phyloP scores from a whole-genome alignment of 2,113 vertebrate species.

The Xiphias gladius region DNA sequence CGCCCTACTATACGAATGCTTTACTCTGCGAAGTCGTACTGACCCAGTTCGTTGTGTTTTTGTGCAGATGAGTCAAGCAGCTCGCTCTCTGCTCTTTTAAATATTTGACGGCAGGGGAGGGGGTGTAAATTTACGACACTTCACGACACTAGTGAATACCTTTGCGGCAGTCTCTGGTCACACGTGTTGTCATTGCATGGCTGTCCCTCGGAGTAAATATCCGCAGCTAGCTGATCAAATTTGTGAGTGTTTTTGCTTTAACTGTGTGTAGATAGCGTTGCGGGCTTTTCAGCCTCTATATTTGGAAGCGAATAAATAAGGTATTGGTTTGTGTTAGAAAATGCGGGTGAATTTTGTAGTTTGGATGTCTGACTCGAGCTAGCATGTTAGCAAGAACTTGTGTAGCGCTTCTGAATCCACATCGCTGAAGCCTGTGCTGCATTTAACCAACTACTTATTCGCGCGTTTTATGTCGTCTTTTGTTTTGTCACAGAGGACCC shows the following conservation, averaged over 20 bases:
- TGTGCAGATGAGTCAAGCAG: fast-evolving
- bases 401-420: not conserved
- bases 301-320: fast-evolving
- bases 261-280: fast-evolving
- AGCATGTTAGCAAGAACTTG: conserved; percentile 42
- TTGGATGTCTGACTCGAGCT: not conserved
- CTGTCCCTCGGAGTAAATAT: not conserved
- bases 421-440: not conserved
- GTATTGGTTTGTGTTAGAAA: not conserved
- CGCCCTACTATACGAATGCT: too few species aligned
- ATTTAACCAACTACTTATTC: not conserved
- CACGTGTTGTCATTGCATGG: conserved; percentile 74
- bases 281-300: fast-evolving
- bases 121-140: conserved; percentile 45
- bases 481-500: not conserved
- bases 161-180: conserved; percentile 58
- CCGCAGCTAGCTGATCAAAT: not conserved
- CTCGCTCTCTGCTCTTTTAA: not conserved
- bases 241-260: conserved; percentile 17
- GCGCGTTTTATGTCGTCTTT: not conserved
- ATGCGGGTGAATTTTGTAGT: not conserved
- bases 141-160: fast-evolving
- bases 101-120: too few species aligned
- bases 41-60: fast-evolving
- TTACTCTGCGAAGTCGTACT: not conserved